Base-by-base conservation (phyloP, 92 coral and sea anemone genomes). In the Galaxea fascicularis region DNA sequence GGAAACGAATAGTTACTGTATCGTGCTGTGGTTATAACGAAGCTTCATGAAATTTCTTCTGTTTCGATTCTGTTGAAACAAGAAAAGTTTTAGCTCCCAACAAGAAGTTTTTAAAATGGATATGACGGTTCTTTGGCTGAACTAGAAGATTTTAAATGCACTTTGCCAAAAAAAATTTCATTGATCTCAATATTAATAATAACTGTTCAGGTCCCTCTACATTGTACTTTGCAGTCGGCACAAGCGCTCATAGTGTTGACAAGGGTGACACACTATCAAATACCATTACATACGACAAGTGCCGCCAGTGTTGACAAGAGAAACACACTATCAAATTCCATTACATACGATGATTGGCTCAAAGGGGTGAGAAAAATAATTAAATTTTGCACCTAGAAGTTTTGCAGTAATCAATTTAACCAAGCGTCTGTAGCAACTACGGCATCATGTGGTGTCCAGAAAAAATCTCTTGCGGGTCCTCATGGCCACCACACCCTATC, bases 401-500 rank as follows among this genome's bases (percentile, higher is more conserved):
- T 54, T 54, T n/a, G 17, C 4, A n/a, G 17, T 17, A 54, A 54
- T 54, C 60, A 4, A 10, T 54, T 54, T 54, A 54, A 11, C 12
- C 60, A 11, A 54, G 60, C 60, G n/a, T 54, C 60, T 54, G 60
- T 54, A 54, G 60, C 60, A 54, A 54, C 60, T 54, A 54, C 15
- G 60, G 60, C 60, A n/a, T 54, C 60, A 54, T 54, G 60, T 54
- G 60, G 60, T 54, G 60, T 54, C 60, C 60, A 54, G 17, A 54
- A 31, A 74, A n/a, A 60, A 46, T 56, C 59, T 39, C 31, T 35
- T 47, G 64, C 79, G 62, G 60, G 60, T 54, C 60, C 18, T 54
- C 60, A 54, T 54, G 60, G 60, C 11, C 51, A 46, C 11, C 51
- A 5, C 51, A 46, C 7, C 7, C 51, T 46, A n/a, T 46, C 7